Conservation (phyloP, 2,888 invertebrate genomes). For the Drosophila kambysellisi region DNA sequence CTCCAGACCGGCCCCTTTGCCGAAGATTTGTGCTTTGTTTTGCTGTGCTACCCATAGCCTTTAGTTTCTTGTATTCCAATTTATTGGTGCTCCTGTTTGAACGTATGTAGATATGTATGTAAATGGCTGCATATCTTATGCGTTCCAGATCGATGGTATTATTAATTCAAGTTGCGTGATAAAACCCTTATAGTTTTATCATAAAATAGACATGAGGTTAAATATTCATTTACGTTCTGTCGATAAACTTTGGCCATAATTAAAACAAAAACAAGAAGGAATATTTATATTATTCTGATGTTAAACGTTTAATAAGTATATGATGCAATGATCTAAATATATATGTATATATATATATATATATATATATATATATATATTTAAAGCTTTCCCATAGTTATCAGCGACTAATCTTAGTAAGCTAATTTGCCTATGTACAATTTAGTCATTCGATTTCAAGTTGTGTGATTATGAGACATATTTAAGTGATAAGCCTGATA, state of each 20-base stretch:
- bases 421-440: neutral
- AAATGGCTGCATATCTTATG: neutral
- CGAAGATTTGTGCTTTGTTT: slow-evolving; percentile 16
- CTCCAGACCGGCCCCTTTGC: neutral
- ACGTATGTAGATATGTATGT: neutral
- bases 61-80: slow-evolving; percentile 3
- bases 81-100: slow-evolving; percentile 6
- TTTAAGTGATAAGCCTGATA: slow-evolving; percentile 22
- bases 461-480: slow-evolving; percentile 36
- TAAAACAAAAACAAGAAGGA: neutral
- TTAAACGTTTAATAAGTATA: neutral
- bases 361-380: neutral
- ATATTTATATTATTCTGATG: neutral
- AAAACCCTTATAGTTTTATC: neutral
- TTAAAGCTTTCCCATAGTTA: neutral
- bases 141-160: neutral
- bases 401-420: neutral
- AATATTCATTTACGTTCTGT: neutral
- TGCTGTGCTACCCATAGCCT: slow-evolving; percentile 21
- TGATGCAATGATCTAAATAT: neutral
- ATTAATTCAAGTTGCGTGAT: slow-evolving; percentile 10
- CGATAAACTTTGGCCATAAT: neutral
- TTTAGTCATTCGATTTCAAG: slow-evolving; percentile 51
- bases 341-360: too few relatives aligned
- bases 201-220: neutral